Evolutionary conservation across 1,140 invertebrate species (phyloP).

Genomic region (Pseudomyrmex sp.): DNA sequence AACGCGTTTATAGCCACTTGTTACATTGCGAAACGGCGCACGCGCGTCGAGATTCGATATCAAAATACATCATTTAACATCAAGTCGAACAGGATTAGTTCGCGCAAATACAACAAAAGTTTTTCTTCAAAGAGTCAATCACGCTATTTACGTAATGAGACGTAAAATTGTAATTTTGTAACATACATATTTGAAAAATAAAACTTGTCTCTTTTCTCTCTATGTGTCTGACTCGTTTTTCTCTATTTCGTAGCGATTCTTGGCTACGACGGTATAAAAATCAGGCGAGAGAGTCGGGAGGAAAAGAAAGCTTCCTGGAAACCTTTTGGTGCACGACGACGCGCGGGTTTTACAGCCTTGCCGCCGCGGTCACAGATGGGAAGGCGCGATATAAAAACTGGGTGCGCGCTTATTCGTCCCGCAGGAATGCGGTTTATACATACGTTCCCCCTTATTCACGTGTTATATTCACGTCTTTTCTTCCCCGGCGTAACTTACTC

Average conservation of each 20-base stretch:
- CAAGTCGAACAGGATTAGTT: not conserved
- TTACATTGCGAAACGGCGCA: conserved; percentile 54
- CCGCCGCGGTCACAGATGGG: conserved; percentile 72
- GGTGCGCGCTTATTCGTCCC: conserved; percentile 75
- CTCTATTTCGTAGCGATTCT: conserved; percentile 19
- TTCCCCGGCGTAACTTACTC: conserved; percentile 20
- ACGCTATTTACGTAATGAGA: not conserved
- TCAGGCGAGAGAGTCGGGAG: conserved; percentile 68
- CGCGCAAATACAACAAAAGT: not conserved
- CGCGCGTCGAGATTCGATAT: conserved; percentile 2
- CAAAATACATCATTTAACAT: conserved; percentile 24
- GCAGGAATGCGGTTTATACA: conserved; percentile 70
- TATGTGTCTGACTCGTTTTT: no score
- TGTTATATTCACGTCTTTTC: conserved; percentile 62
- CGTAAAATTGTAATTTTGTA: not conserved
- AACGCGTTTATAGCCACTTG: conserved; percentile 77
- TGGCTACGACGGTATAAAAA: conserved; percentile 72
- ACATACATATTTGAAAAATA: no score
- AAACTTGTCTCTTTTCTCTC: no score
- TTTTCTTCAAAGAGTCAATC: no score
- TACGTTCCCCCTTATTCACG: conserved; percentile 61
- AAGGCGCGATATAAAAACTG: conserved; percentile 76
- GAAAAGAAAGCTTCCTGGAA: conserved; percentile 77
- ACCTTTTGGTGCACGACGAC: conserved; percentile 61
- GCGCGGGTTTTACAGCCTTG: conserved; percentile 68